Evolutionary conservation across 2,888 invertebrate genomes (phyloP).

Genomic region (Idaea biselata): DNA sequence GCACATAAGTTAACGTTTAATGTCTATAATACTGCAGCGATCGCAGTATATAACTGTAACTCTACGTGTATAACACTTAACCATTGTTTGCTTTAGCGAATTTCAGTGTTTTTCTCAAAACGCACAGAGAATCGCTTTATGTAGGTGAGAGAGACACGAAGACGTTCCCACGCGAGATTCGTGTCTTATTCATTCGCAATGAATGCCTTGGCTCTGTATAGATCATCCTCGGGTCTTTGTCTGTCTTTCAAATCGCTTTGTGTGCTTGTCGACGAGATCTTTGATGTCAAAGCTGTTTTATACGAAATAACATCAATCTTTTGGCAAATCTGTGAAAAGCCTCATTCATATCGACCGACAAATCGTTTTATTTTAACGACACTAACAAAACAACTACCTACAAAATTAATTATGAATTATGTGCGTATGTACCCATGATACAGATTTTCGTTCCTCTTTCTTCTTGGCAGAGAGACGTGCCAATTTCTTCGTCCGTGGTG

Average conservation of each 20-base stretch:
- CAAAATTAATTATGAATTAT: conserved; percentile 6
- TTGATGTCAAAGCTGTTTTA: conserved; percentile 45
- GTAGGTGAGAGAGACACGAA: conserved; percentile 45
- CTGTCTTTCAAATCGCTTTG: conserved; percentile 50
- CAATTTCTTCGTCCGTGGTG: conserved; percentile 70
- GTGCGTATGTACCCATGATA: conserved; percentile 59
- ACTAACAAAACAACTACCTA: not conserved
- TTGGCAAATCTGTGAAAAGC: conserved; percentile 26
- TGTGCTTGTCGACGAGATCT: conserved; percentile 48
- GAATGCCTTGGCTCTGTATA: conserved; percentile 42
- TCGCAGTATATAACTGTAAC: conserved; percentile 34
- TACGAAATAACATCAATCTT: conserved; percentile 39
- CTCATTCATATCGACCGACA: conserved; percentile 11
- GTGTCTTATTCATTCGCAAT: conserved; percentile 48
- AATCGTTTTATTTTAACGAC: conserved; percentile 14
- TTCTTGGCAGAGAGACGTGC: conserved; percentile 61
- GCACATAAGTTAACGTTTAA: conserved; percentile 4
- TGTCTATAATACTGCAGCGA: not conserved
- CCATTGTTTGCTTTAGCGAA: conserved; percentile 50
- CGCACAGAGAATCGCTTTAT: conserved; percentile 19
- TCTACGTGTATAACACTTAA: conserved; percentile 38
- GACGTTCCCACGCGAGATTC: conserved; percentile 65
- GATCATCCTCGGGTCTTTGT: conserved; percentile 52
- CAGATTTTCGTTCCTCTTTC: conserved; percentile 60
- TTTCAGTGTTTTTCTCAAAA: conserved; percentile 49